phyloP scores from a whole-genome alignment of 2,888 invertebrate genomes.

The Acleris cristana region DNA sequence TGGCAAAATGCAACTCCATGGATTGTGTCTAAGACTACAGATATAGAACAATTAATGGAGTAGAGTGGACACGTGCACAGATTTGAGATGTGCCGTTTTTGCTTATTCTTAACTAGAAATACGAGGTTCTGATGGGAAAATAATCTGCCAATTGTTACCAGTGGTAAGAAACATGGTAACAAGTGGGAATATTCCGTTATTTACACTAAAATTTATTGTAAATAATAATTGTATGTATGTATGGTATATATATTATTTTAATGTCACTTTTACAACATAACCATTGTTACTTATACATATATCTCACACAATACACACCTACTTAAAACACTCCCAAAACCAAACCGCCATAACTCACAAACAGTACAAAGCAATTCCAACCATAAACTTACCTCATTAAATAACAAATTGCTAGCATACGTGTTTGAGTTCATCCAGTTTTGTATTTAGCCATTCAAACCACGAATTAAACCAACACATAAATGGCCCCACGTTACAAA shows the following conservation, averaged over 20 bases:
- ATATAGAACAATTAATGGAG: too few species aligned
- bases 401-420: background rate
- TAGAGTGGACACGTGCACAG: too few species aligned
- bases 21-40: too few species aligned
- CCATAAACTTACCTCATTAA: background rate
- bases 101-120: too few species aligned
- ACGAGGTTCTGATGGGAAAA: too few species aligned
- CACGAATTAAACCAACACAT: slow-evolving; percentile 49
- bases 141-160: too few species aligned
- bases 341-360: background rate
- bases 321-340: background rate
- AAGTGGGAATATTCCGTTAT: too few species aligned
- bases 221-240: too few species aligned
- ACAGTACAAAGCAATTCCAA: slow-evolving; percentile 1
- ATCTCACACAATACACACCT: background rate
- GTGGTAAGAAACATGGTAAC: too few species aligned
- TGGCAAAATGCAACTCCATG: too few species aligned
- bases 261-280: background rate
- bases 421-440: background rate
- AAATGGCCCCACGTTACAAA: slow-evolving; percentile 45
- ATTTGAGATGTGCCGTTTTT: too few species aligned
- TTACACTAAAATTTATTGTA: background rate
- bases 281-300: background rate
- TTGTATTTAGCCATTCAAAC: slow-evolving; percentile 34
- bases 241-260: too few species aligned